A percentile compares a stretch with the other conserved stretches of the same genome.
phyloP scores from a whole-genome alignment of 1,140 invertebrate genomes.

The Drosophila takahashii region DNA sequence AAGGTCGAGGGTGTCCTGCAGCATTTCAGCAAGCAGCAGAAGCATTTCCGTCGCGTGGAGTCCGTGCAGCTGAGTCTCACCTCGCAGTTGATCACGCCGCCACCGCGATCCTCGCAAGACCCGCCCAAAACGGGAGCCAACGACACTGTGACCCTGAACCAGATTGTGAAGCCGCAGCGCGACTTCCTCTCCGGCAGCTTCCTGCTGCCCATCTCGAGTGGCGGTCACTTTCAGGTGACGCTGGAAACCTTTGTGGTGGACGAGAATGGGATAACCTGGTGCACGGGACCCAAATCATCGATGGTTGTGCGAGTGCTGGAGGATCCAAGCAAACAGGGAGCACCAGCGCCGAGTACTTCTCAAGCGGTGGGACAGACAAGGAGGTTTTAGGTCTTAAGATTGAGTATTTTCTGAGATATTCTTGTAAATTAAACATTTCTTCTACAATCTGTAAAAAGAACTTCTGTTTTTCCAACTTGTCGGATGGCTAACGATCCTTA shows the following conservation, averaged over 20 bases:
- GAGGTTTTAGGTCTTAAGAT: constrained; percentile 47
- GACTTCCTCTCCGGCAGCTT: constrained; percentile 94
- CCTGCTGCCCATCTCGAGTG: constrained; percentile 86
- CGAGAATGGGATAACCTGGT: constrained; percentile 80
- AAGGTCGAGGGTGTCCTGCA: constrained; percentile 95
- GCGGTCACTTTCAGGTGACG: constrained; percentile 83
- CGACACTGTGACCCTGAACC: constrained; percentile 86
- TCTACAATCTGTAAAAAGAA: background rate
- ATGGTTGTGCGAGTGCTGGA: constrained; percentile 83
- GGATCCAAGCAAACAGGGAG: constrained; percentile 73
- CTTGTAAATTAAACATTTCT: constrained; percentile 3
- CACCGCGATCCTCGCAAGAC: constrained; percentile 85
- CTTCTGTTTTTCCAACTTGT: too few species aligned
- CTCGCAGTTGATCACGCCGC: constrained; percentile 87
- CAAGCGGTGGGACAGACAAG: constrained; percentile 63
- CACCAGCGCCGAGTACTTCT: constrained; percentile 61
- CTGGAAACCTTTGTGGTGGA: constrained; percentile 84
- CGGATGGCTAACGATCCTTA: too few species aligned
- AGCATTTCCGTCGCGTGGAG: constrained; percentile 89
- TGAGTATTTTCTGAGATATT: constrained; percentile 7
- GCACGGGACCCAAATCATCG: constrained; percentile 80
- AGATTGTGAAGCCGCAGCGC: constrained; percentile 90
- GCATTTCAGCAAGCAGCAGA: constrained; percentile 87
- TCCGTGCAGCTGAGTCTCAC: constrained; percentile 90
- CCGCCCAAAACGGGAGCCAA: constrained; percentile 42